A percentile compares a stretch with the other conserved stretches of the same genome.
These are phyloP conservation scores for Arctocebus calabarensis DNA, from an alignment of 2,797 vertebrate species.

Conservation along the genomic window DNA sequence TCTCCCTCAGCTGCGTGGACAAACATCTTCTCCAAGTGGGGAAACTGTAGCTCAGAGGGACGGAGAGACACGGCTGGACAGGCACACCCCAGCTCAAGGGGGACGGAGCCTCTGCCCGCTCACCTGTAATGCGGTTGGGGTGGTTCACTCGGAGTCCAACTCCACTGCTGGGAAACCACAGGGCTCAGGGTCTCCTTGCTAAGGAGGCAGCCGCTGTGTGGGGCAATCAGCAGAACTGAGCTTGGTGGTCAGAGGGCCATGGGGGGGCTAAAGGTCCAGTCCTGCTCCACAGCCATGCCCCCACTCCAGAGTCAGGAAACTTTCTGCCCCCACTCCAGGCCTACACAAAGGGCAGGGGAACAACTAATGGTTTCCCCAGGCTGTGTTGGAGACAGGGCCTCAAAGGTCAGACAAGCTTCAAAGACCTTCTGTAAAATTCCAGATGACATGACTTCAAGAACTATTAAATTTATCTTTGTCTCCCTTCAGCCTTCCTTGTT, in stretches of 20 bases:
- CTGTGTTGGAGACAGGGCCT: not conserved
- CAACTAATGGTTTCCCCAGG: not conserved
- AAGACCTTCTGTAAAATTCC: constrained; percentile 50
- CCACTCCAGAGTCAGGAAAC: not conserved
- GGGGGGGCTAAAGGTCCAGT: not conserved
- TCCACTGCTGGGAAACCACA: too few species aligned
- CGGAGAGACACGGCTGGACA: not conserved
- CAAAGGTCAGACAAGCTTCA: constrained; percentile 44
- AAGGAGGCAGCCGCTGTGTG: not conserved
- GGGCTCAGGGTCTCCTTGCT: not conserved
- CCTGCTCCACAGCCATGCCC: not conserved
- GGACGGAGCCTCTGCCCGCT: not conserved
- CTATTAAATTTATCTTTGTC: constrained; percentile 33
- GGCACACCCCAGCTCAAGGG: not conserved
- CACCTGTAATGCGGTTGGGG: too few species aligned
- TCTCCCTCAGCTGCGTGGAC: not conserved
- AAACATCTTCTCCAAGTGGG: not conserved
- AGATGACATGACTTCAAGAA: constrained; percentile 53
- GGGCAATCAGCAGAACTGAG: not conserved
- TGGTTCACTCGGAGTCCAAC: not conserved
- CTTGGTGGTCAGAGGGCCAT: too few species aligned
- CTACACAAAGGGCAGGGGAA: not conserved
- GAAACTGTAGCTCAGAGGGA: not conserved
- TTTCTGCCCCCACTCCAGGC: not conserved
- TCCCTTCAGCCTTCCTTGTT: not conserved